phyloP scores from a whole-genome alignment of 92 coral and sea anemone species.

The Galaxea fascicularis region DNA sequence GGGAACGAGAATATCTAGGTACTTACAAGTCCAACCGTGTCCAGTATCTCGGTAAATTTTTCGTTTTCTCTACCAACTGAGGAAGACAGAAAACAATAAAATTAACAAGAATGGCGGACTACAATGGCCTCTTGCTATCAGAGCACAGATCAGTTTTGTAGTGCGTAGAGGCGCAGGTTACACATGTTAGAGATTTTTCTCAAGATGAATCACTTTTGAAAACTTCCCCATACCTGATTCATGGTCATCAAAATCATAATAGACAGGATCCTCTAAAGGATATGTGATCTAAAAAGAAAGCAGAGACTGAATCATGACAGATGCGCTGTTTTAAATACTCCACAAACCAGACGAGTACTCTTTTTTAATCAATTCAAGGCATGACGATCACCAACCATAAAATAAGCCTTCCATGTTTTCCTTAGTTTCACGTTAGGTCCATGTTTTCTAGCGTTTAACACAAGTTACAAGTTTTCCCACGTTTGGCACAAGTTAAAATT shows the following conservation, averaged over 20 bases:
- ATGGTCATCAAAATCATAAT: conserved; percentile 37
- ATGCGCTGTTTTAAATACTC: no score
- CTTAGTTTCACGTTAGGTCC: no score
- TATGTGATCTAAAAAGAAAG: conserved; percentile 53
- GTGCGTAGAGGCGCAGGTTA: no score
- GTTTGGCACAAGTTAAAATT: neutral
- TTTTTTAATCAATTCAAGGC: no score
- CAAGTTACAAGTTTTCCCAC: neutral
- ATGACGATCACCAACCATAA: no score
- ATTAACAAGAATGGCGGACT: neutral
- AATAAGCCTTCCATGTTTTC: no score
- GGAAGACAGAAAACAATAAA: neutral
- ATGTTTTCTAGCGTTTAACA: neutral
- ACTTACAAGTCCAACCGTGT: conserved; percentile 84
- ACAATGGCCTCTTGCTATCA: no score
- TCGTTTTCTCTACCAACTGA: conserved; percentile 66
- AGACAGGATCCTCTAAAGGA: conserved; percentile 59
- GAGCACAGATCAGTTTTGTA: no score
- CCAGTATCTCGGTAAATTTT: conserved; percentile 67
- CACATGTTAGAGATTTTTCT: no score
- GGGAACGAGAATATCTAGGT: no score
- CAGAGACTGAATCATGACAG: neutral
- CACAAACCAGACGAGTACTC: no score
- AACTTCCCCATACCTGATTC: conserved; percentile 50
- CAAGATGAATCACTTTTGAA: neutral